Evolutionary conservation across 2,113 vertebrate genomes (phyloP), one percentile per base, ranked within the genome.

Genomic region (Phyllostomus discolor): DNA sequence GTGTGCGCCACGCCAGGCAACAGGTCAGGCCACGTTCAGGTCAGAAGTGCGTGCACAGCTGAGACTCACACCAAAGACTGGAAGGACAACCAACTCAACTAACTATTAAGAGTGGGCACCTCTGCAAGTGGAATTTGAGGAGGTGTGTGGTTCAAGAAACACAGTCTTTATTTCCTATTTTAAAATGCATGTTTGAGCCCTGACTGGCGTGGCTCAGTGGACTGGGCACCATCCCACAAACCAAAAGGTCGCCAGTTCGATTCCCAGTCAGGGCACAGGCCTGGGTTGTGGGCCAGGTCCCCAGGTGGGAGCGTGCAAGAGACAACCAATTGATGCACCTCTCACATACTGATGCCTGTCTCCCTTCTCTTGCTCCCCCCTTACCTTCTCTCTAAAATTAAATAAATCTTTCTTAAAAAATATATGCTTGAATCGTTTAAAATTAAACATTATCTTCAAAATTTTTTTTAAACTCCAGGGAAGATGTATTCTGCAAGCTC

Each of bases 1-100:
- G 50, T 24, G 14, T 8, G 31, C 3, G 2, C 22, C 0, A 6
- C 0, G 2, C 28, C n/a, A 69, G 48, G 59, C 9, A 6, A 46
- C 33, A 10, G 19, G 12, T 10, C n/a, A 28, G 19, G 12, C 17
- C n/a, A 22, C 24, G 5, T 1, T 38, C 31, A 7, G 35, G 4
- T 52, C 64, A 14, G 35, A 22, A 31, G 38, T 20, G 66, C 8
- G n/a, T 5, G 4, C 2, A 1, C 31, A 4, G 24, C 22, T 57
- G 62, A 54, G 41, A 43, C 7, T 0, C 3, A 17, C 48, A 7
- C 1, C 28, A 4, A 15, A 43, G 82, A n/a, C 4, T 10, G 14
- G 59, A 87, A 33, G 41, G 28, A 66, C 79, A 43, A 0, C 19
- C 6, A 38, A 33, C n/a, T 62, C 38, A 4, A 7, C 7, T 57